Percentiles rank a stretch among this genome's conserved stretches.
Evolutionary conservation across 1,140 invertebrate species (phyloP).

Genomic region (Tetramorium simillimum): DNA sequence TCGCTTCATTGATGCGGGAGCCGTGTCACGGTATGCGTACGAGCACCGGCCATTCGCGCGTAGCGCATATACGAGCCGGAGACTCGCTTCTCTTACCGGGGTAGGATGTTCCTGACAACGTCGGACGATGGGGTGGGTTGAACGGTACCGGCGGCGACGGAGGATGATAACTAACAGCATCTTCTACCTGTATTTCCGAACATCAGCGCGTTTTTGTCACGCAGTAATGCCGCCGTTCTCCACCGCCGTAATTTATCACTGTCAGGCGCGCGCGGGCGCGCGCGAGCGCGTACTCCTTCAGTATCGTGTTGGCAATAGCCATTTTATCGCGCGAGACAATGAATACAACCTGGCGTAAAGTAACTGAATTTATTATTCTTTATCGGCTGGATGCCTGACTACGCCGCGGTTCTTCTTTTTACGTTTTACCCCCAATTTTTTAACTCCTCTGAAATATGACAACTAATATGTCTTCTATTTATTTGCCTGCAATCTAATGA

Average conservation of each 20-base stretch:
- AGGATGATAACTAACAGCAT: slow-evolving; percentile 60
- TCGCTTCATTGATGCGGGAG: slow-evolving; percentile 44
- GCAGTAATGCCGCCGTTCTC: slow-evolving; percentile 52
- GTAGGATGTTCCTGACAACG: slow-evolving; percentile 25
- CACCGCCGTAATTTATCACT: slow-evolving; percentile 58
- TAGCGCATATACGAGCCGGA: neutral
- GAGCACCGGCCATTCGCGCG: slow-evolving; percentile 15
- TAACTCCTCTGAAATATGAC: neutral
- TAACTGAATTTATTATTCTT: slow-evolving; percentile 58
- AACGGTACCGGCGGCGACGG: slow-evolving; percentile 37
- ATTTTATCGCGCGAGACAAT: slow-evolving; percentile 56
- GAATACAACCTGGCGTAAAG: slow-evolving; percentile 41
- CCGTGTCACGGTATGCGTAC: slow-evolving; percentile 18
- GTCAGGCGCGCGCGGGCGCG: neutral
- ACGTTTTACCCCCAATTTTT: neutral
- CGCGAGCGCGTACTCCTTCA: slow-evolving; percentile 3
- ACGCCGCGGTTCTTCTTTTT: neutral
- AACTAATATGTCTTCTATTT: neutral
- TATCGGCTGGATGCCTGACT: neutral
- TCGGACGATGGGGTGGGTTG: neutral
- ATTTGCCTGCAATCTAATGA: neutral
- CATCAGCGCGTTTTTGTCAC: slow-evolving; percentile 62
- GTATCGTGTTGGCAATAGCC: slow-evolving; percentile 34
- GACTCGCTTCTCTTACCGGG: slow-evolving; percentile 1
- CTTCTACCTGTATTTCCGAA: slow-evolving; percentile 60